Evolutionary conservation across 2,113 vertebrate species (phyloP), one percentile per base, ranked within the genome.

Genomic region (Synchiropus splendidus): DNA sequence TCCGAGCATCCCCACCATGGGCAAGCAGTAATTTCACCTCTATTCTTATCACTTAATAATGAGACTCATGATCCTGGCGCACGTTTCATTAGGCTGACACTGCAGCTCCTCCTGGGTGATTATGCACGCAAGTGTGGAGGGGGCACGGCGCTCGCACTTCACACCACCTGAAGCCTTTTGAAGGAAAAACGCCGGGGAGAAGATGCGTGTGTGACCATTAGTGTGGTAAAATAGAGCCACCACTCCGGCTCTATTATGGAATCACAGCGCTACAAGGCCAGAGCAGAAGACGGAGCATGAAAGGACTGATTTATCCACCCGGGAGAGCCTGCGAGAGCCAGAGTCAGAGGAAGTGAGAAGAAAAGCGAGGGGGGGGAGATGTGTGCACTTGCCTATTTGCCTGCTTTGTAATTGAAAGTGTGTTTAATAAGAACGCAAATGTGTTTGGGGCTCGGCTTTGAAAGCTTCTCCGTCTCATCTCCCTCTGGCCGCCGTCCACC

Each of bases 251-350:
- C 50, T 61, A 64, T 76, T 72, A 64, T 42, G 68, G 59, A 54
- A 79, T 72, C 55, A 72, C 72, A 62, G 69, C 16, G 62, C 65
- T 73, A 80, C 52, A 62, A 69, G 68, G 60, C 58, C 67, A 69
- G 62, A 27, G 31, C 30, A 67, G 64, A 78, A 33, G 58, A 70
- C 68, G 36, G 51, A 76, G 72, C 74, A 75, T 79, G 76, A 80
- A 79, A 78, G 66, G 64, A 60, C 51, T 70, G 72, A 78, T 82
- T 82, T 73, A 80, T 74, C 68, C 68, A 69, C 57, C 35, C 13
- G 63, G 60, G 62, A 78, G 53, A 47, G 55, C 35, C 27, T 41
- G 16, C 48, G 2, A 37, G 41, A 18, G 55, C 14, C 27, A 16
- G n/a, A 41, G 45, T 30, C 18, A 45, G 41, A 37, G 37, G 4